A percentile compares a stretch with the other conserved stretches of the same genome.
Conservation (phyloP, 2,888 invertebrate genomes). For the Sipha maydis region DNA sequence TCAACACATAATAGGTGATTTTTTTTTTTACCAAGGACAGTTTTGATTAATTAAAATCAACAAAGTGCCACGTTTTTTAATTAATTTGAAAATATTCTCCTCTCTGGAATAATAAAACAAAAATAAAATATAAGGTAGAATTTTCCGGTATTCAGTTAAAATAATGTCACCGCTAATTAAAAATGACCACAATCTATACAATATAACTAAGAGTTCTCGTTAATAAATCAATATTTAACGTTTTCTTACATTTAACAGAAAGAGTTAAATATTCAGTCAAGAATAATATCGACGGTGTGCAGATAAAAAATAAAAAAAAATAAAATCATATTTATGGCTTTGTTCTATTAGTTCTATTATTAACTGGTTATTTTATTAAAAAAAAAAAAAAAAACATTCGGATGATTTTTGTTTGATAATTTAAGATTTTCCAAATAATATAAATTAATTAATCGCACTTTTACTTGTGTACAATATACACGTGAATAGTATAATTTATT, state of each 20-base stretch:
- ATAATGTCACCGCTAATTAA: conserved; percentile 20
- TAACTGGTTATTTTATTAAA: too few relatives aligned
- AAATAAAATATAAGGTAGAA: neutral
- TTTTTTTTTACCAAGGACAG: conserved; percentile 2
- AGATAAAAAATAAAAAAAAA: too few relatives aligned
- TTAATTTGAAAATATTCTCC: conserved; percentile 8
- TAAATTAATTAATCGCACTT: too few relatives aligned
- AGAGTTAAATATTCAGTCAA: neutral
- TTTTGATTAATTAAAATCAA: conserved; percentile 35
- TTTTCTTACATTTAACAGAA: neutral
- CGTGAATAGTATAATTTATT: too few relatives aligned
- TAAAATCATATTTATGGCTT: too few relatives aligned
- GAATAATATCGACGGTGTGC: too few relatives aligned
- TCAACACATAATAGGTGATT: neutral
- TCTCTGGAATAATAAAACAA: neutral
- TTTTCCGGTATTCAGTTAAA: conserved; percentile 24
- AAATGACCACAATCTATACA: conserved; percentile 9
- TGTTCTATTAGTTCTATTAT: too few relatives aligned
- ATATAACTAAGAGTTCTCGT: neutral
- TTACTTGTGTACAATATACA: too few relatives aligned
- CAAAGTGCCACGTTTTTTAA: conserved; percentile 18
- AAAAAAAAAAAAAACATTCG: too few relatives aligned
- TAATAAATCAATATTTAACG: neutral
- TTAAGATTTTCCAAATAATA: too few relatives aligned
- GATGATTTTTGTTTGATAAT: too few relatives aligned